phyloP scores from a whole-genome alignment of 2,888 invertebrate genomes.

The Nomada fabriciana region DNA sequence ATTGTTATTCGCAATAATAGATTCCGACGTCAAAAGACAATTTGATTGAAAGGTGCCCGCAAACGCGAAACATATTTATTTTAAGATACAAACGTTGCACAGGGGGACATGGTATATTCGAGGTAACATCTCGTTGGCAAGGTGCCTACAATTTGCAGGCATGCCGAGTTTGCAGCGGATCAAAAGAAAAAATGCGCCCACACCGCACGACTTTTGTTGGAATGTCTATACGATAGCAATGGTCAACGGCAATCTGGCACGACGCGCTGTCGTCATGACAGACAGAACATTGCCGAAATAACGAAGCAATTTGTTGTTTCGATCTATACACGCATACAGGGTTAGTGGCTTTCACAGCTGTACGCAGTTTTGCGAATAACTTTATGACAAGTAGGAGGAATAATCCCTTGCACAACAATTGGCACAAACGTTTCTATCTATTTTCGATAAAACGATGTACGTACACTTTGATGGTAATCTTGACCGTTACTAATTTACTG shows the following conservation, averaged over 20 bases:
- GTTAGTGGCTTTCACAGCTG: background rate
- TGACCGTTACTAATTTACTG: too few relatives aligned
- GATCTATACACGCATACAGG: background rate
- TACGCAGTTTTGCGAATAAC: background rate
- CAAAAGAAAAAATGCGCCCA: slow-evolving; percentile 10
- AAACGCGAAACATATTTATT: slow-evolving; percentile 12
- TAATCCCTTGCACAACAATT: slow-evolving; percentile 3
- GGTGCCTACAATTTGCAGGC: slow-evolving; percentile 19
- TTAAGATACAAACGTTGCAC: background rate
- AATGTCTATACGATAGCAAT: slow-evolving; percentile 18
- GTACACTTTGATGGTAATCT: too few relatives aligned
- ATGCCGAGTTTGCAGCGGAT: slow-evolving; percentile 11
- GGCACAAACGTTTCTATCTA: background rate
- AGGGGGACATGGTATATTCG: slow-evolving; percentile 6
- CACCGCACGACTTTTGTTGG: slow-evolving; percentile 20
- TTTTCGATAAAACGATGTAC: background rate
- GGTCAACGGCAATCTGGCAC: slow-evolving; percentile 38
- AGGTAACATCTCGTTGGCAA: slow-evolving; percentile 14
- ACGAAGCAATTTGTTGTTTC: slow-evolving; percentile 2
- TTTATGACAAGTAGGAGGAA: background rate
- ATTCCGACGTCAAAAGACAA: too few relatives aligned
- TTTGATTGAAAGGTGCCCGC: background rate
- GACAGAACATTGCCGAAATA: background rate
- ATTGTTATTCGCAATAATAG: too few relatives aligned
- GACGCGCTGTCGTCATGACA: background rate